phyloP scores from a whole-genome alignment of 2,797 vertebrate species.

The Bradypodion pumilum region DNA sequence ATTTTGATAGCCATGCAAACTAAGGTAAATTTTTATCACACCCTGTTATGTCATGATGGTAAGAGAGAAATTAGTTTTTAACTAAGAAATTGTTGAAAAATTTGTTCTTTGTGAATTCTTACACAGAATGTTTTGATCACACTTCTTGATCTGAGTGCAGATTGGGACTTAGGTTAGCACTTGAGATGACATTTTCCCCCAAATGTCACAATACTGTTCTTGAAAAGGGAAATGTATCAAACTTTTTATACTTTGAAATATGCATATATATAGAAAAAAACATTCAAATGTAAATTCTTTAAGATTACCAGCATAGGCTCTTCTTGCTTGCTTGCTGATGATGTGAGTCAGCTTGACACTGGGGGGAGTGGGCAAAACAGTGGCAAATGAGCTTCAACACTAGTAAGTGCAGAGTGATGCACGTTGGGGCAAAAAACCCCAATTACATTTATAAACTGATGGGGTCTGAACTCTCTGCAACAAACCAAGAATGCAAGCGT shows the following conservation, averaged over 20 bases:
- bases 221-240: not conserved
- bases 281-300: not conserved
- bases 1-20: not conserved
- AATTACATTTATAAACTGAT: too few relatives aligned
- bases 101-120: too few relatives aligned
- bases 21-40: not conserved
- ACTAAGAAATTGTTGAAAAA: not conserved
- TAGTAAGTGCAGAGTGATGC: too few relatives aligned
- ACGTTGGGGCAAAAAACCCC: too few relatives aligned
- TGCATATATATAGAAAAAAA: not conserved
- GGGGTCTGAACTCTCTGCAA: too few relatives aligned
- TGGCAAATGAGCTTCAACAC: too few relatives aligned
- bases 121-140: too few relatives aligned
- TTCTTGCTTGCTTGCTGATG: too few relatives aligned
- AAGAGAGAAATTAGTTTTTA: not conserved
- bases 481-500: too few relatives aligned
- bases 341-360: too few relatives aligned
- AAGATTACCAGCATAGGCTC: too few relatives aligned
- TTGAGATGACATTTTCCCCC: not conserved
- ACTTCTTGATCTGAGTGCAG: not conserved
- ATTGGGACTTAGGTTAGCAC: not conserved
- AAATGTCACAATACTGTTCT: not conserved
- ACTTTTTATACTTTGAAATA: not conserved
- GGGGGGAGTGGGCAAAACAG: too few relatives aligned
- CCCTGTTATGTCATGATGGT: not conserved